Evolutionary conservation across 2,113 vertebrate species (phyloP).

Genomic region (Trichomycterus rosablanca): DNA sequence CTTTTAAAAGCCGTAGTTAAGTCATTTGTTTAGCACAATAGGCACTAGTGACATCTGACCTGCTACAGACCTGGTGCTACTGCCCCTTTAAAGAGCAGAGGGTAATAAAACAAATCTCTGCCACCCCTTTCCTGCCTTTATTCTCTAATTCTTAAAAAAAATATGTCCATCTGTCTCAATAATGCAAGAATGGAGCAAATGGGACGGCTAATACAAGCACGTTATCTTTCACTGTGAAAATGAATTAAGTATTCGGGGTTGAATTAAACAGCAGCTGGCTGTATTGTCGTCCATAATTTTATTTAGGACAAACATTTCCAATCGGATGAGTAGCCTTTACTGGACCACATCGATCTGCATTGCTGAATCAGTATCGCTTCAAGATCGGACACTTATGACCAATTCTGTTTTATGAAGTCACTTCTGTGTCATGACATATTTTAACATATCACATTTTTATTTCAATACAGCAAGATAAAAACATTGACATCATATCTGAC

Average conservation of each 20-base stretch:
- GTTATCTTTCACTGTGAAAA: conserved; percentile 28
- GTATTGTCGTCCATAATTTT: neutral
- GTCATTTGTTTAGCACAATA: conserved; percentile 37
- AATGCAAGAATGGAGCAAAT: conserved; percentile 24
- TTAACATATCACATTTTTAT: too few relatives aligned
- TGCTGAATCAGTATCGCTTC: too few relatives aligned
- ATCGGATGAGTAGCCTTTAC: too few relatives aligned
- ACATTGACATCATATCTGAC: too few relatives aligned
- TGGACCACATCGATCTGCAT: too few relatives aligned
- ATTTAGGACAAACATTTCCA: neutral
- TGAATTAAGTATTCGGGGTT: conserved; percentile 25
- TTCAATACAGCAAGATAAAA: too few relatives aligned
- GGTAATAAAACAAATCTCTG: conserved; percentile 40
- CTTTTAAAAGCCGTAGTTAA: conserved; percentile 37
- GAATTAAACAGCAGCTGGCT: conserved; percentile 26
- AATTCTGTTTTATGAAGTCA: too few relatives aligned
- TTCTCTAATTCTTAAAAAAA: conserved; percentile 43
- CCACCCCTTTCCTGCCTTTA: conserved; percentile 8
- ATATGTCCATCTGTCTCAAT: conserved; percentile 28
- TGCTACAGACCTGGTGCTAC: conserved; percentile 15
- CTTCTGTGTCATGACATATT: too few relatives aligned
- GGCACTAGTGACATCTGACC: conserved; percentile 48
- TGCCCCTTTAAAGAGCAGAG: conserved; percentile 20
- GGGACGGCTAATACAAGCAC: conserved; percentile 6
- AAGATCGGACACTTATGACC: too few relatives aligned